These are phyloP conservation scores for Silurus meridionalis DNA, from an alignment of 2,113 vertebrate genomes.

Conservation along the genomic window DNA sequence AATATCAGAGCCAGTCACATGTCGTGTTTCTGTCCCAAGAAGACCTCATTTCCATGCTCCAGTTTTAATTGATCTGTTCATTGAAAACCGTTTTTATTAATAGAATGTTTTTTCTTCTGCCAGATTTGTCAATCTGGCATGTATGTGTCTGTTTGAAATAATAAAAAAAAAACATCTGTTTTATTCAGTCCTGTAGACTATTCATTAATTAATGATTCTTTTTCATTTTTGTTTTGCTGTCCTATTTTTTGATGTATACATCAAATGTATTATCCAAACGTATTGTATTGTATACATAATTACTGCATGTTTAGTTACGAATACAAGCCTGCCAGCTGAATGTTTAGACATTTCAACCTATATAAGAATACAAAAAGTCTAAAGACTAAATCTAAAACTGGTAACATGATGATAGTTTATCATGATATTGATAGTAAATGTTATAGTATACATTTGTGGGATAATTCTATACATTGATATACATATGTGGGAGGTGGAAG, in stretches of 20 bases:
- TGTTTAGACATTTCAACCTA: not conserved
- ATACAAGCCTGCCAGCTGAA: not conserved
- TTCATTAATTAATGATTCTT: not conserved
- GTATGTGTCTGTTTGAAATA: no score
- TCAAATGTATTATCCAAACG: no score
- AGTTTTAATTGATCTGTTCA: slow-evolving; percentile 35
- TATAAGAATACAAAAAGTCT: not conserved
- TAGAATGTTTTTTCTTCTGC: not conserved
- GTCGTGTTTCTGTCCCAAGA: slow-evolving; percentile 24
- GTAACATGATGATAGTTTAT: not conserved
- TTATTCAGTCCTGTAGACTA: not conserved
- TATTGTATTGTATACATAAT: no score
- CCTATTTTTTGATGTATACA: not conserved
- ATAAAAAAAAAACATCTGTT: no score
- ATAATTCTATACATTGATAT: not conserved
- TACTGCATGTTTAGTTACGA: not conserved
- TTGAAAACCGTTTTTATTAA: slow-evolving; percentile 29
- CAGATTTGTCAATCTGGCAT: not conserved
- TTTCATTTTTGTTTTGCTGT: slow-evolving; percentile 24
- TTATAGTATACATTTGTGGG: not conserved
- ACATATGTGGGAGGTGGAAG: not conserved
- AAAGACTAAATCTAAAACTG: not conserved
- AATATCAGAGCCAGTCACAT: slow-evolving; percentile 48
- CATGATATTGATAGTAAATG: not conserved
- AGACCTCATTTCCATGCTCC: slow-evolving; percentile 40